These are phyloP conservation scores for Bombus sibiricus DNA, from an alignment of 1,140 invertebrate species.

Conservation along the genomic window DNA sequence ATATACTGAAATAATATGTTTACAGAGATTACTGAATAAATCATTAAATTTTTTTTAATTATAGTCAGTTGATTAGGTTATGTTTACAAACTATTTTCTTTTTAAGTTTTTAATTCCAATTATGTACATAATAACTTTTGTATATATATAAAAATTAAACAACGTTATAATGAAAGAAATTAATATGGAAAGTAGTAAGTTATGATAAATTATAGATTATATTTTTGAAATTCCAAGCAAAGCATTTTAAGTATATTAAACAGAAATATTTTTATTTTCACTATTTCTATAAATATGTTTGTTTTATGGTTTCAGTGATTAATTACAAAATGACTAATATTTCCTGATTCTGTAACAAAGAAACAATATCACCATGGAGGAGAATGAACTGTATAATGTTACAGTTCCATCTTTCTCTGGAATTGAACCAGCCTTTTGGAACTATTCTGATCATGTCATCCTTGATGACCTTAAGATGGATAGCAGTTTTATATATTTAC, in stretches of 20 bases:
- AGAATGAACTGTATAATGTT: constrained; percentile 67
- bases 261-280: neutral
- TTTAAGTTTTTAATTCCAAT: neutral
- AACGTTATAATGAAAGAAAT: neutral
- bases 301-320: constrained; percentile 38
- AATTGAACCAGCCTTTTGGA: constrained; percentile 77
- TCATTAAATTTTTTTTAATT: constrained; percentile 2
- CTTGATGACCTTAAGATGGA: constrained; percentile 91
- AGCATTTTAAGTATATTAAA: neutral
- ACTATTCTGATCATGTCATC: constrained; percentile 82
- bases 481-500: constrained; percentile 91
- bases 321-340: constrained; percentile 44
- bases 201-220: neutral
- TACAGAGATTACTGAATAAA: neutral
- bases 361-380: constrained; percentile 69
- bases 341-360: constrained; percentile 41
- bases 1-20: neutral
- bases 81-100: constrained; percentile 47
- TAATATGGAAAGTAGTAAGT: neutral
- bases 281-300: neutral
- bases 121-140: neutral
- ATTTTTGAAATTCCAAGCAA: neutral
- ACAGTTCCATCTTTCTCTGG: constrained; percentile 74
- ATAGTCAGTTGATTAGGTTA: constrained; percentile 52
- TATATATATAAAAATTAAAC: neutral